Base-by-base conservation (phyloP, 2,888 invertebrate species). In the Orthosia incerta region DNA sequence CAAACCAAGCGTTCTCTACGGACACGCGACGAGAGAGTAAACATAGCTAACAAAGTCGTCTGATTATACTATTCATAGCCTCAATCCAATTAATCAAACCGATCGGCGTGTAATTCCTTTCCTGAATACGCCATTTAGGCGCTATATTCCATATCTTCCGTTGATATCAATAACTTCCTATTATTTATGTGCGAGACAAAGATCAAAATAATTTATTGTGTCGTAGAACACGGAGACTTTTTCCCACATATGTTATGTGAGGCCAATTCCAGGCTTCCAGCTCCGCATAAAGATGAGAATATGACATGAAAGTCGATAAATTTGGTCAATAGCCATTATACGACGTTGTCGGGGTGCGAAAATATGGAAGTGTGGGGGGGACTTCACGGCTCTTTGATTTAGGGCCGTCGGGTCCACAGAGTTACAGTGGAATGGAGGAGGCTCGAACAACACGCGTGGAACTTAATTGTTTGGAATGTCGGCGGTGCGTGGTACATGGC, bases 241-340 rank as follows among this genome's bases (percentile, higher is more conserved):
- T 89, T 86, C 87, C 82, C 89, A 88, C 89, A 90, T 89, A 92
- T 89, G 90, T 91, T 91, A 90, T 90, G 89, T 88, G 88, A 87
- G 91, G 89, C 92, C 93, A 93, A 93, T 94, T 91, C 89, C 88
- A 89, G 87, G 86, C 87, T 86, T 87, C 87, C 86, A 89, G 89
- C 87, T 89, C 89, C 91, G 92, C 94, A 95, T 94, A 94, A 94
- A 94, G 93, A 95, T 94, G 93, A 93, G 94, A 95, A 95, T 94
- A 94, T 94, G 95, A 94, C 95, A 93, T 91, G 92, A 94, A 94
- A 94, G 93, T 94, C 95, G 92, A 95, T 96, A 95, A 95, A 96
- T 96, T 95, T 94, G 93, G 93, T 94, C 95, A 95, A 95, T 94
- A 93, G 95, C 95, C 92, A 95, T 96, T 95, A 95, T 93, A 94